phyloP scores from a whole-genome alignment of 2,797 vertebrate genomes.

The Pseudochaenichthys georgianus region DNA sequence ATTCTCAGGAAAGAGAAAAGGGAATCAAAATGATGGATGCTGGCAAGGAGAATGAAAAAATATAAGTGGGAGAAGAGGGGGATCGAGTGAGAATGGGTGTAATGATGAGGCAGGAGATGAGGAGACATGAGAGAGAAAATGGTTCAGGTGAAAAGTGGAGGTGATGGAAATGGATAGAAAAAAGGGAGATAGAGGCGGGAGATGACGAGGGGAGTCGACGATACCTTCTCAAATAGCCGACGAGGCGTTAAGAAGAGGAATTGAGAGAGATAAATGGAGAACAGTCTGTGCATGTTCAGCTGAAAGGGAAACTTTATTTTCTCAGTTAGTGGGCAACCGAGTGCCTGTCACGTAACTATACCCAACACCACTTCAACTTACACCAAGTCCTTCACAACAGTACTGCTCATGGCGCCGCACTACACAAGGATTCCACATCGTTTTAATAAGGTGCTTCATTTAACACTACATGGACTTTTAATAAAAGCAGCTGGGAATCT shows the following conservation, averaged over 20 bases:
- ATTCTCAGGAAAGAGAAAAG: neutral
- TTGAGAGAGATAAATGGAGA: constrained; percentile 60
- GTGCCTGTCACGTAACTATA: constrained; percentile 55
- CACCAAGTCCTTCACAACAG: constrained; percentile 49
- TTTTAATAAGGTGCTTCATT: constrained; percentile 36
- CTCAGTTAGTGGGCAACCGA: constrained; percentile 43
- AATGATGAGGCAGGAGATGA: constrained; percentile 27
- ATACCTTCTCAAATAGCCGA: constrained; percentile 64
- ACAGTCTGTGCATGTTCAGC: constrained; percentile 63
- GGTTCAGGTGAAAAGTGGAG: constrained; percentile 42
- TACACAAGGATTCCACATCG: constrained; percentile 18
- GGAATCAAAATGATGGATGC: constrained; percentile 13
- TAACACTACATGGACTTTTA: neutral
- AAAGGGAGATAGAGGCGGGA: constrained; percentile 44
- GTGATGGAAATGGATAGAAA: constrained; percentile 53
- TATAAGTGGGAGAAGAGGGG: constrained; percentile 6
- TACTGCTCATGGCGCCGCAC: constrained; percentile 5
- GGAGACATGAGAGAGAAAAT: constrained; percentile 30
- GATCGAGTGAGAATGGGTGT: constrained; percentile 23
- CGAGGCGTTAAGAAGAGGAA: constrained; percentile 57
- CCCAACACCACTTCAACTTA: constrained; percentile 54
- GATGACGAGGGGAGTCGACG: constrained; percentile 48
- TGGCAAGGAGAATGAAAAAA: constrained; percentile 20
- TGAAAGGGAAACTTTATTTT: constrained; percentile 51
- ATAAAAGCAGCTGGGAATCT: neutral